Conservation (phyloP, 2,888 invertebrate species). For the Eueremaeus valkanovi region DNA sequence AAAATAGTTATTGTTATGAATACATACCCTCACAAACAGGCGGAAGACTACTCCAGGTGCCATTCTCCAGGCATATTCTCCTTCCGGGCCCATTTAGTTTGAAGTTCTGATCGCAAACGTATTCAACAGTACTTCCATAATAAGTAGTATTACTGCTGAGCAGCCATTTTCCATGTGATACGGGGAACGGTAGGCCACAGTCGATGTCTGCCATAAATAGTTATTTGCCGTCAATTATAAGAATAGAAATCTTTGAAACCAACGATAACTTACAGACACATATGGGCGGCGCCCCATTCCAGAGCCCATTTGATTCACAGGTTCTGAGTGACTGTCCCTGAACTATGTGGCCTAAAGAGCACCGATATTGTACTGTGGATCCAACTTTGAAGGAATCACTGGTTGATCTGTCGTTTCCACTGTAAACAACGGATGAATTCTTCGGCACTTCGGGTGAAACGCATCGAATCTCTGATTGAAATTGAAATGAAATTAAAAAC, state of each 20-base stretch:
- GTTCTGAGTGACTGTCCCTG: constrained; percentile 48
- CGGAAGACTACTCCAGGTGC: constrained; percentile 80
- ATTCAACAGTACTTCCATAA: constrained; percentile 77
- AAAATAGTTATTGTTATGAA: background rate
- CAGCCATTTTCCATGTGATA: constrained; percentile 70
- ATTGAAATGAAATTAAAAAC: background rate
- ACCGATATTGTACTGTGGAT: constrained; percentile 49
- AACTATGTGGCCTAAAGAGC: constrained; percentile 48
- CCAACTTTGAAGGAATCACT: constrained; percentile 49
- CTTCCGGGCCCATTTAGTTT: constrained; percentile 77
- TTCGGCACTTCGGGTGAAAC: constrained; percentile 75
- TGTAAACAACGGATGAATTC: constrained; percentile 80
- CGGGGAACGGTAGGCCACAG: constrained; percentile 69
- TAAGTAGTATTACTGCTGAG: constrained; percentile 81
- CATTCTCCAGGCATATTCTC: constrained; percentile 77
- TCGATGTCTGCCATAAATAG: constrained; percentile 58
- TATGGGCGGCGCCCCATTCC: constrained; percentile 48
- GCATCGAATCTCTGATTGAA: constrained; percentile 71
- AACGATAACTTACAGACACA: constrained; percentile 41
- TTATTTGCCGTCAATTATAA: background rate
- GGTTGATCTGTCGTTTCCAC: constrained; percentile 74
- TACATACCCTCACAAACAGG: constrained; percentile 63
- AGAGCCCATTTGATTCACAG: constrained; percentile 47
- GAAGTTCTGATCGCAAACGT: constrained; percentile 75
- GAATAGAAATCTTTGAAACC: background rate